Conservation (phyloP, 2,888 invertebrate species). For the Sinohyriopsis cumingii region DNA sequence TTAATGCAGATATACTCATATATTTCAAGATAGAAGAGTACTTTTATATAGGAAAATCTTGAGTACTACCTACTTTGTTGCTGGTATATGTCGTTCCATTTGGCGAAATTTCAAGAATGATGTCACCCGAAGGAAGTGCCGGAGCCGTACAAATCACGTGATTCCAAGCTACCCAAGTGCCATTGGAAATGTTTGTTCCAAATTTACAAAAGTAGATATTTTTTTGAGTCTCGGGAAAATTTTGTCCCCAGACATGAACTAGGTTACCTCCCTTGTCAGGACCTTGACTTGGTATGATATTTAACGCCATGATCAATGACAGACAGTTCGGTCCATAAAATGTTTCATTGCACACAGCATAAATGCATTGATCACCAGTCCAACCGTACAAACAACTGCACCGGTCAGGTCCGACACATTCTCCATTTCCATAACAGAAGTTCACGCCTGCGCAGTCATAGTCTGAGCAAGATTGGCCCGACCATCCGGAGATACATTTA, state of each 20-base stretch:
- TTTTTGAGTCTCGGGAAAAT: slow-evolving; percentile 32
- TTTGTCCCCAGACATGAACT: slow-evolving; percentile 38
- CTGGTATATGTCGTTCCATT: slow-evolving; percentile 22
- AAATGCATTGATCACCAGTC: slow-evolving; percentile 27
- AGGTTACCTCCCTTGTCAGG: slow-evolving; percentile 21
- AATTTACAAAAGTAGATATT: slow-evolving; percentile 31
- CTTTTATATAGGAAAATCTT: no score
- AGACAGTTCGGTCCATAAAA: slow-evolving; percentile 44
- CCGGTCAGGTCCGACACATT: slow-evolving; percentile 40
- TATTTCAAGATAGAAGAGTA: no score
- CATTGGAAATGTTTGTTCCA: slow-evolving; percentile 22
- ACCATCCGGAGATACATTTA: slow-evolving; percentile 29
- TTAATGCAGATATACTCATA: no score
- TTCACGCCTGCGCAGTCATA: slow-evolving; percentile 30
- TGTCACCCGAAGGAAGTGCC: slow-evolving; percentile 11
- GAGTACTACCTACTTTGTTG: slow-evolving; percentile 15
- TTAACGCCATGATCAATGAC: slow-evolving; percentile 25
- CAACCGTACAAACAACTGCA: slow-evolving; percentile 40
- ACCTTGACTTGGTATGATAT: slow-evolving; percentile 21
- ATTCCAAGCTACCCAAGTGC: slow-evolving; percentile 24
- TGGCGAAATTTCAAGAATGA: slow-evolving; percentile 24
- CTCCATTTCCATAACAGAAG: slow-evolving; percentile 38
- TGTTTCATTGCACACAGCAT: slow-evolving; percentile 37
- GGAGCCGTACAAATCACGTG: slow-evolving; percentile 24
- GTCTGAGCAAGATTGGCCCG: slow-evolving; percentile 23